Base-by-base conservation (phyloP, 1,140 invertebrate genomes). In the Platyscapa corneri region DNA sequence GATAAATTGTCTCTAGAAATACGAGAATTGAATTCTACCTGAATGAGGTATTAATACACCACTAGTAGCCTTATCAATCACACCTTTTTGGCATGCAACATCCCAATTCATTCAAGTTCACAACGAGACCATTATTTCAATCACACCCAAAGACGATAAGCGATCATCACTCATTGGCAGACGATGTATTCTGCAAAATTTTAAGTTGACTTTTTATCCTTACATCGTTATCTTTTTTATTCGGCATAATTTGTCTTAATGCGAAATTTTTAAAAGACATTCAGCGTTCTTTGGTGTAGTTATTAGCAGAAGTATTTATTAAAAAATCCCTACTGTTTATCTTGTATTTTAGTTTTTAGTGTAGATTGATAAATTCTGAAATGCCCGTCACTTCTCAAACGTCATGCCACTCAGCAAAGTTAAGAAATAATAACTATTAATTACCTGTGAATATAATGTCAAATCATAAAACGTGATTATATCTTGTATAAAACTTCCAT, bases 51-150 rank as follows among this genome's bases (percentile, higher is more conserved):
- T 80, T 49, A 80, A 75, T 60, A 42, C 12, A 60, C 23, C 32
- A 18, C 42, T 37, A 37, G n/a, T 67, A 80, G 65, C 60, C 82
- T 76, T 83, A 83, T 83, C 82, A 49, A 77, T 83, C 82, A 83
- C 60, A 46, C 72, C 56, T 37, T 77, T 83, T 83, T 77, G 23
- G 64, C 42, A 27, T 7, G 0, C 37, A 18, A 70, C 79, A 32
- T 74, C 34, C 70, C 34, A 60, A 74, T 74, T 82, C 49, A 49
- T 60, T 56, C 39, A 20, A 20, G 14, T 39, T 46, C 39, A 30
- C 16, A 27, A 64, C 34, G 53, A 75, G 49, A 32, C 75, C 74
- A 49, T 65, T 77, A 83, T 77, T 83, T 65, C 70, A 82, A 82
- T 72, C 42, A 39, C 14, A 64, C 39, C n/a, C 37, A 34, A 30